Evolutionary conservation across 92 coral and sea anemone genomes (phyloP).

Genomic region (Diadumene lineata): DNA sequence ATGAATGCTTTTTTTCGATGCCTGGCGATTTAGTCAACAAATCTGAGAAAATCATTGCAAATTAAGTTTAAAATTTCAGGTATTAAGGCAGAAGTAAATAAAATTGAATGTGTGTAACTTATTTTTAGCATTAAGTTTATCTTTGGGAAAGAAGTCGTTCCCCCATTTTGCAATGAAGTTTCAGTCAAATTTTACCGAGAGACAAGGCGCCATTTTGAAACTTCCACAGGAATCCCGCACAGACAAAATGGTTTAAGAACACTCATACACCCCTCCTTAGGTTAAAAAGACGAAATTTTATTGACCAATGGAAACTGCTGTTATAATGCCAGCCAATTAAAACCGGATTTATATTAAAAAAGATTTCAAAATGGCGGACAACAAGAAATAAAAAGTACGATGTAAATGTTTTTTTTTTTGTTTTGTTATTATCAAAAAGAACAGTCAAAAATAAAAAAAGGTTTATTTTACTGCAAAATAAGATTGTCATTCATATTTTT

Average conservation of each 20-base stretch:
- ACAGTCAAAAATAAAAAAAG: background rate
- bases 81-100: background rate
- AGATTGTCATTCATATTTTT: background rate
- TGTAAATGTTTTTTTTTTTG: background rate
- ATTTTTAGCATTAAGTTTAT: background rate
- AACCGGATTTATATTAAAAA: background rate
- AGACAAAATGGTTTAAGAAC: background rate
- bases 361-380: conserved; percentile 2
- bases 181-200: background rate
- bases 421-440: background rate
- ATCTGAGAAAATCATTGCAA: background rate
- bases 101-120: background rate
- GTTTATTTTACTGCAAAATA: background rate
- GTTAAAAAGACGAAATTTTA: background rate
- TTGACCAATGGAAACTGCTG: background rate
- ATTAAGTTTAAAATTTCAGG: background rate
- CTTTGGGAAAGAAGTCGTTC: background rate
- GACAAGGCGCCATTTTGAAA: background rate
- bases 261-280: background rate
- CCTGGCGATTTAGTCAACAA: background rate
- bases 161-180: background rate
- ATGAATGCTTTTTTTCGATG: background rate
- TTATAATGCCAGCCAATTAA: background rate
- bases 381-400: background rate
- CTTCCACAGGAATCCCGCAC: background rate